Evolutionary conservation across 2,113 vertebrate genomes (phyloP).

Genomic region (Meriones unguiculatus): DNA sequence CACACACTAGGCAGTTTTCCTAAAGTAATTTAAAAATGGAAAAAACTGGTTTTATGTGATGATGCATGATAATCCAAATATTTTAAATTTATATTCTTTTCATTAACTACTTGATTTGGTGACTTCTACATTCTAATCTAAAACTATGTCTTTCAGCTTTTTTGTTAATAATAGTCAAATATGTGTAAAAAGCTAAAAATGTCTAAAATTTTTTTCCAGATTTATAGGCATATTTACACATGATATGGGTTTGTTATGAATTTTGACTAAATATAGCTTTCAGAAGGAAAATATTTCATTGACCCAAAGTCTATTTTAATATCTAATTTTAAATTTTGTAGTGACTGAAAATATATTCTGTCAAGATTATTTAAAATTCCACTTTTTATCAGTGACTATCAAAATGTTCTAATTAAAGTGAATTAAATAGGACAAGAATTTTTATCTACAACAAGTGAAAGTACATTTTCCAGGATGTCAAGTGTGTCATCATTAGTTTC

Average conservation of each 20-base stretch:
- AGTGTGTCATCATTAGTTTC: neutral
- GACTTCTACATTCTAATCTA: neutral
- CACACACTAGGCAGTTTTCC: neutral
- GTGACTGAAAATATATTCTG: neutral
- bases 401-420: neutral
- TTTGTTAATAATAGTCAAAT: neutral
- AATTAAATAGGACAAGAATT: neutral
- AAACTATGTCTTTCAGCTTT: neutral
- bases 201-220: neutral
- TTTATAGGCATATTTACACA: neutral
- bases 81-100: neutral
- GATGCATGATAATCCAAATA: neutral
- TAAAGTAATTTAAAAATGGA: neutral
- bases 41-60: neutral
- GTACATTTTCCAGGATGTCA: neutral
- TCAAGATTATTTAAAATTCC: neutral
- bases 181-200: neutral
- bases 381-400: neutral
- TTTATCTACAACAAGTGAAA: neutral
- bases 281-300: neutral
- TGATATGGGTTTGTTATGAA: neutral
- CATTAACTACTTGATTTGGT: neutral
- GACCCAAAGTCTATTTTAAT: neutral
- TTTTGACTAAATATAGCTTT: neutral
- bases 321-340: neutral